Evolutionary conservation across 2,888 invertebrate species (phyloP).

Genomic region (Melipona bicolor): DNA sequence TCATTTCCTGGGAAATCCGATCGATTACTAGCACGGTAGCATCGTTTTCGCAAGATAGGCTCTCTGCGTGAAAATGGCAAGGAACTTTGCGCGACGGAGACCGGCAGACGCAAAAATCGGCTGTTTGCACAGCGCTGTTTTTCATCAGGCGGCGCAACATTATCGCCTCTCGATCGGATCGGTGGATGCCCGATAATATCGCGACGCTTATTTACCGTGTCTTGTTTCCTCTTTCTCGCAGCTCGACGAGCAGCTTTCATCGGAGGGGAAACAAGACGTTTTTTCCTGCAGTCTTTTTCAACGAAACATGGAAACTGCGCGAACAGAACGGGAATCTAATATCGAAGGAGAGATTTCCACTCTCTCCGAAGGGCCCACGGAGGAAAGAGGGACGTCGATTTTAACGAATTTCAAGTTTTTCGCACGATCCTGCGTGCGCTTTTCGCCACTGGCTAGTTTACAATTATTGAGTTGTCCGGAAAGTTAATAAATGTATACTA

Average conservation of each 20-base stretch:
- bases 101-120: constrained; percentile 54
- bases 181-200: constrained; percentile 57
- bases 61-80: constrained; percentile 1
- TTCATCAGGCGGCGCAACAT: constrained; percentile 39
- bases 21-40: too few species aligned
- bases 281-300: neutral
- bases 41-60: neutral
- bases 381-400: too few species aligned
- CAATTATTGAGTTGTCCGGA: too few species aligned
- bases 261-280: constrained; percentile 28
- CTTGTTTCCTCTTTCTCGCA: neutral
- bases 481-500: too few species aligned
- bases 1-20: neutral
- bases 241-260: neutral
- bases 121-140: constrained; percentile 58
- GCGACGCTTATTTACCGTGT: constrained; percentile 37
- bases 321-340: neutral
- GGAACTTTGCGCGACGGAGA: constrained; percentile 46
- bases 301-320: neutral
- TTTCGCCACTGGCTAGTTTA: too few species aligned
- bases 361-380: neutral
- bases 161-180: constrained; percentile 50
- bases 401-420: too few species aligned
- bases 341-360: neutral
- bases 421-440: too few species aligned